Percentiles rank a stretch among this genome's conserved stretches.
Evolutionary conservation across 2,797 vertebrate species (phyloP).

Genomic region (Balearica regulorum): DNA sequence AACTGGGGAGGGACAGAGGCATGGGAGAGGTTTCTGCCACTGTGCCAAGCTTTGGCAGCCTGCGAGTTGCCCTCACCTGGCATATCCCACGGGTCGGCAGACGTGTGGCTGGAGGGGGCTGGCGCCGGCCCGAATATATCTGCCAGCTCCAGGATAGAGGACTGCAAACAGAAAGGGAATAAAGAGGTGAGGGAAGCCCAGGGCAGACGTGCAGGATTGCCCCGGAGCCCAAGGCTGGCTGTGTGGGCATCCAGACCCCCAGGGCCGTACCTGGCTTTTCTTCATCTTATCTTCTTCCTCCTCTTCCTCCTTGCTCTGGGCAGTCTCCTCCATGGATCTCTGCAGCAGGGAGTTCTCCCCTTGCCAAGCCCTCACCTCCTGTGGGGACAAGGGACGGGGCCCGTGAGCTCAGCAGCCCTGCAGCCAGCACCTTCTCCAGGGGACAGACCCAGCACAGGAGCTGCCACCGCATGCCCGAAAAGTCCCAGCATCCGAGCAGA

Average conservation of each 20-base stretch:
- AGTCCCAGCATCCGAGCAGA: slow-evolving; percentile 2
- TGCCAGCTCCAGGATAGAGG: slow-evolving; percentile 87
- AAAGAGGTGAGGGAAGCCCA: neutral
- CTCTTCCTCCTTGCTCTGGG: slow-evolving; percentile 42
- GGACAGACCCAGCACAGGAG: slow-evolving; percentile 8
- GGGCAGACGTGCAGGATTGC: neutral
- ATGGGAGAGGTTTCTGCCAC: neutral
- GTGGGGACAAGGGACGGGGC: neutral
- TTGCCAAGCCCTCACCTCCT: slow-evolving; percentile 75
- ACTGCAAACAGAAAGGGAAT: slow-evolving; percentile 71
- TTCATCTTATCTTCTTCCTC: slow-evolving; percentile 71
- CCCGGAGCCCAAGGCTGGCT: neutral
- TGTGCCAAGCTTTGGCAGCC: neutral
- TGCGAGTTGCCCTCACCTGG: slow-evolving; percentile 56
- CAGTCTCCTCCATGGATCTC: slow-evolving; percentile 36
- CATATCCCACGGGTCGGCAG: slow-evolving; percentile 84
- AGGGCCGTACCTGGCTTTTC: slow-evolving; percentile 74
- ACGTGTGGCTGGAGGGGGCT: slow-evolving; percentile 72
- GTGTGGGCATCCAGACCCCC: neutral
- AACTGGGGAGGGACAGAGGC: neutral
- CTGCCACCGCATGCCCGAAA: neutral
- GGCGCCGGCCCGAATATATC: slow-evolving; percentile 83
- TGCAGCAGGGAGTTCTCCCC: slow-evolving; percentile 69
- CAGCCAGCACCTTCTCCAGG: neutral
- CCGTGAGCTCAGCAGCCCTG: neutral